A percentile compares a stretch with the other conserved stretches of the same genome.
Evolutionary conservation across 2,888 invertebrate genomes (phyloP).

Genomic region (Apotomis turbidana): DNA sequence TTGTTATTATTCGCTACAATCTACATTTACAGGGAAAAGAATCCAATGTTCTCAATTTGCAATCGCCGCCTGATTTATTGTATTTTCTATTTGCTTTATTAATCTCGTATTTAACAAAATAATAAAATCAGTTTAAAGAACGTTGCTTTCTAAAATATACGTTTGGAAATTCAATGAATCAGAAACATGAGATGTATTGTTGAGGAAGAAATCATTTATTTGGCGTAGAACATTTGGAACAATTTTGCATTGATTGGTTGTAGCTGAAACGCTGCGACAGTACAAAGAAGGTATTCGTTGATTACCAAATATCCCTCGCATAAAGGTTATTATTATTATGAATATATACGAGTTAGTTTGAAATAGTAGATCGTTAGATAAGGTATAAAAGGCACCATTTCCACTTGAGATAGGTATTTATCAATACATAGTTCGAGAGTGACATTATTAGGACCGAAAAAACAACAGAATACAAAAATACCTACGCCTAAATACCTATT

Average conservation of each 20-base stretch:
- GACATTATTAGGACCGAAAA: too few species aligned
- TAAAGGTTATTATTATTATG: background rate
- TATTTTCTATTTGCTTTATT: conserved; percentile 36
- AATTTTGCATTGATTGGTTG: conserved; percentile 47
- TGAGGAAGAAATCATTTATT: conserved; percentile 26
- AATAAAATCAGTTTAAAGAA: too few species aligned
- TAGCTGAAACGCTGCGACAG: conserved; percentile 21
- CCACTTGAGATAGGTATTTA: too few species aligned
- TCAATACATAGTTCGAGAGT: too few species aligned
- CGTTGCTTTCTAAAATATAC: background rate
- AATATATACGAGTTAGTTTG: background rate
- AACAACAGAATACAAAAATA: too few species aligned
- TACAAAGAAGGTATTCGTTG: conserved; percentile 28
- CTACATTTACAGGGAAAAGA: conserved; percentile 39
- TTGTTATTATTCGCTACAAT: conserved; percentile 41
- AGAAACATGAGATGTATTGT: background rate
- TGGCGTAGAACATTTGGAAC: conserved; percentile 44
- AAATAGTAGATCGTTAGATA: background rate
- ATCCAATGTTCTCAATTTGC: conserved; percentile 47
- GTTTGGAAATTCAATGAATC: background rate
- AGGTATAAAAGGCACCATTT: too few species aligned
- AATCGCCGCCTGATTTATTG: conserved; percentile 47
- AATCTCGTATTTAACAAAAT: background rate
- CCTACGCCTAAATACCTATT: too few species aligned
- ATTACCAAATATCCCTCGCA: background rate